Base-by-base conservation (phyloP, 2,797 vertebrate genomes). In the Sebastes itinus region DNA sequence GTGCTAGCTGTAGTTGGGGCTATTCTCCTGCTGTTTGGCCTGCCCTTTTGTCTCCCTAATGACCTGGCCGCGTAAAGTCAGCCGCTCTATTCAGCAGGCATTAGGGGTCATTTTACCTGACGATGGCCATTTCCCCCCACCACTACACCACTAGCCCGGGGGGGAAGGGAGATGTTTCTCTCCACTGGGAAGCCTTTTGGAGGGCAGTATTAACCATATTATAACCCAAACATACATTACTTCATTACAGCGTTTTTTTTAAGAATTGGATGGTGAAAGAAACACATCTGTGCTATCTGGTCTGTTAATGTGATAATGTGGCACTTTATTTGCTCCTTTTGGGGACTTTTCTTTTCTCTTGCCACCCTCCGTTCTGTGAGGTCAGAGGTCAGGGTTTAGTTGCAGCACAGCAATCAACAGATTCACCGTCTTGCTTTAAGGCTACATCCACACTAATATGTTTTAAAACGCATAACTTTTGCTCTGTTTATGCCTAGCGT, bases 21-120 rank as follows among this genome's bases (percentile, higher is more conserved):
- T 84, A 27, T 84, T 70, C 85, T 82, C 75, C 79, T 78, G 85
- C 81, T 88, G 85, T 93, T 89, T 86, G 76, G 85, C 79, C 83
- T 56, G 65, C 33, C 87, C 85, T 89, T 94, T 95, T 94, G 93
- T 94, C 78, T 92, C 35, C 77, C 77, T 93, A 94, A 94, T 94
- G 89, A 90, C 87, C 85, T 75, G 86, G 87, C 81, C 18, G 77
- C 65, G 85, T 94, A 92, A 93, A 94, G 87, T 90, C 92, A 90
- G 90, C 82, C 11, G 81, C 87, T 90, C 80, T 70, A 86, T 93
- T 94, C 92, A 89, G 83, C 64, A 87, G 82, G 91, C 91, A 93
- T 95, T 93, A 94, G 84, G 85, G 90, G 87, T 95, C 88, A 89
- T 93, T 94, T 94, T 92, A 94, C 92, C 92, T 94, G 90, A 92